Base-by-base conservation (phyloP, 2,888 invertebrate species). In the Cremastinae sp. region DNA sequence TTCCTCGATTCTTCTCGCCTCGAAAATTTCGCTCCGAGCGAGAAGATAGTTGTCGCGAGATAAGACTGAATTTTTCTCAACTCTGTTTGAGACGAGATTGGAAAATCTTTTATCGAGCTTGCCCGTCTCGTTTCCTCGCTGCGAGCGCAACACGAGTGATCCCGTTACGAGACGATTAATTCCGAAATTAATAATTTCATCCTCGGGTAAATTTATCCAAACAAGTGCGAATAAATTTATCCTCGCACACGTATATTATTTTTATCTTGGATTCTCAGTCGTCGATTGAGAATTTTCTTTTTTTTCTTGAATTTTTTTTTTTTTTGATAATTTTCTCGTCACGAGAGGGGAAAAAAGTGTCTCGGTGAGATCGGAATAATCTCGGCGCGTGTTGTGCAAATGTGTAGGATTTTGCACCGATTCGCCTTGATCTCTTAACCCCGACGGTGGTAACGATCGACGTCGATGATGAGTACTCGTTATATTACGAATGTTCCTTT, bases 361-460 rank as follows among this genome's bases (percentile, higher is more conserved):
- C 28, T 28, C 5, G 28, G 2, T 5, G 28, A 41, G 12, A 41
- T 41, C 8, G 2, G n/a, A 41, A 28, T 28, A 22, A 14, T 53
- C 20, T 65, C 16, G 9, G 18, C 47, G 22, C 16, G 34, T 62
- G 34, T 62, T 62, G 12, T 9, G 10, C 8, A 41, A 9, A 64
- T 41, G 47, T 18, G n/a, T 14, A 16, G 59, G 5, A 43, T 70
- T 70, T 53, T 43, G 49, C 34, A 47, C 41, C 53, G 53, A 62
- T 58, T 38, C 59, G 61, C 76, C 76, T 76, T 76, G 76, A 76
- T 76, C 76, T 61, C 69, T 76, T 76, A 76, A 76, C 76, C 76
- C 64, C 73, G n/a, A n/a, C n/a, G 14, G 64, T 41, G 14, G 51
- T 53, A 64, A 71, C 47, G 68, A 58, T 54, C 66, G 66, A 47